Evolutionary conservation across 1,140 invertebrate genomes (phyloP).

Genomic region (Leptoteleia sp.): DNA sequence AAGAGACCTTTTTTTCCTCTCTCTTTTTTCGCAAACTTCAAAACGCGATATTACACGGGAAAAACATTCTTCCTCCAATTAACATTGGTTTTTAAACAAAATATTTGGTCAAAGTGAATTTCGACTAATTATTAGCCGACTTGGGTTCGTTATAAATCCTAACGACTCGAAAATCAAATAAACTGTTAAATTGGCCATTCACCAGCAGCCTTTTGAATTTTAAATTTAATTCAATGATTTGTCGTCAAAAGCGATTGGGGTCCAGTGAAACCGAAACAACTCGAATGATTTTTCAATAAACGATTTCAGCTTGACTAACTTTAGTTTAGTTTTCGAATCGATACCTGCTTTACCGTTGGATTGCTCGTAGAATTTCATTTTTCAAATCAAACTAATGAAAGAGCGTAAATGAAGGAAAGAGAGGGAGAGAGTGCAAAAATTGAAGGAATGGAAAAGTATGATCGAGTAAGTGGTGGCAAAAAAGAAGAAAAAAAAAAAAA

Average conservation of each 20-base stretch:
- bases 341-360: background rate
- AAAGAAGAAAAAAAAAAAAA: too few relatives aligned
- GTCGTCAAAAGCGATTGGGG: constrained; percentile 20
- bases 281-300: constrained; percentile 15
- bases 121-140: constrained; percentile 20
- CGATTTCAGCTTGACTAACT: constrained; percentile 13
- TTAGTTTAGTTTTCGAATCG: background rate
- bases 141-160: constrained; percentile 16
- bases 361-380: background rate
- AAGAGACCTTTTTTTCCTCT: too few relatives aligned
- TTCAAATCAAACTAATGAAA: background rate
- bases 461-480: too few relatives aligned
- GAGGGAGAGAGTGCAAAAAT: too few relatives aligned
- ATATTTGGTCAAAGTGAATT: constrained; percentile 11
- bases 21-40: too few relatives aligned
- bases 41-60: too few relatives aligned
- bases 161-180: constrained; percentile 11
- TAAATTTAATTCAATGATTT: constrained; percentile 21
- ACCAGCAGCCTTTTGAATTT: background rate
- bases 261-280: constrained; percentile 1
- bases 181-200: constrained; percentile 20
- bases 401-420: too few relatives aligned
- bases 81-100: constrained; percentile 4
- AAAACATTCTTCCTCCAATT: too few relatives aligned
- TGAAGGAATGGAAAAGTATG: too few relatives aligned